A percentile compares a stretch with the other conserved stretches of the same genome.
Conservation (phyloP, 2,888 invertebrate genomes). For the Adelphocoris suturalis region DNA sequence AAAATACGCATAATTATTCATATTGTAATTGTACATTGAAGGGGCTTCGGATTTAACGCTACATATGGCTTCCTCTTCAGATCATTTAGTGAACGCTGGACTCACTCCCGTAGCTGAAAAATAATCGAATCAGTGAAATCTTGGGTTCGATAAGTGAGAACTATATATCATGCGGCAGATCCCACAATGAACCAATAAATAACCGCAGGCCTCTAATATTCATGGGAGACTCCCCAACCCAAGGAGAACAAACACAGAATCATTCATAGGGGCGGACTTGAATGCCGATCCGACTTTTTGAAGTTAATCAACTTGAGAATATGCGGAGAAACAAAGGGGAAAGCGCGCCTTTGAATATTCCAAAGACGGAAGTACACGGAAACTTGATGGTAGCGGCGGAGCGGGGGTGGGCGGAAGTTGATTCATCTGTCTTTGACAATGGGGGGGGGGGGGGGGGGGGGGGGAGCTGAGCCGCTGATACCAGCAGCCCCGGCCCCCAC, state of each 20-base stretch:
- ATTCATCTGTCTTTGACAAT: constrained; percentile 34
- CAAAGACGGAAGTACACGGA: constrained; percentile 56
- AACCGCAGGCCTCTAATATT: not conserved
- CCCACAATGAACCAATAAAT: constrained; percentile 26
- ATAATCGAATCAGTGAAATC: not conserved
- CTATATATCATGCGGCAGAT: constrained; percentile 6
- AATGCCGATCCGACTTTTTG: constrained; percentile 41
- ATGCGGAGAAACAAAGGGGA: constrained; percentile 50
- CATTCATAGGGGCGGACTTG: constrained; percentile 14
- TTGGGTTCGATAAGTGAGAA: not conserved
- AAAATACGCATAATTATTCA: no score
- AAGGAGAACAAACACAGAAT: not conserved
- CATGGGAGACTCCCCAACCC: not conserved
- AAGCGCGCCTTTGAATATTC: constrained; percentile 49
- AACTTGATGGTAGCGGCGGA: not conserved
- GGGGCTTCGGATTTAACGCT: no score
- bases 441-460: no score
- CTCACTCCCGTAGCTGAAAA: no score
- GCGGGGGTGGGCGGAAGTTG: not conserved
- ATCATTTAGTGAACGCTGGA: no score
- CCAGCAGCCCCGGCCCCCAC: not conserved
- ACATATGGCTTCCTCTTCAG: no score
- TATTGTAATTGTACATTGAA: no score
- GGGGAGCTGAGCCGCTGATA: not conserved
- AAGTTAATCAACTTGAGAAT: constrained; percentile 58